phyloP scores from a whole-genome alignment of 2,113 vertebrate species.

The Eulemur rufifrons region DNA sequence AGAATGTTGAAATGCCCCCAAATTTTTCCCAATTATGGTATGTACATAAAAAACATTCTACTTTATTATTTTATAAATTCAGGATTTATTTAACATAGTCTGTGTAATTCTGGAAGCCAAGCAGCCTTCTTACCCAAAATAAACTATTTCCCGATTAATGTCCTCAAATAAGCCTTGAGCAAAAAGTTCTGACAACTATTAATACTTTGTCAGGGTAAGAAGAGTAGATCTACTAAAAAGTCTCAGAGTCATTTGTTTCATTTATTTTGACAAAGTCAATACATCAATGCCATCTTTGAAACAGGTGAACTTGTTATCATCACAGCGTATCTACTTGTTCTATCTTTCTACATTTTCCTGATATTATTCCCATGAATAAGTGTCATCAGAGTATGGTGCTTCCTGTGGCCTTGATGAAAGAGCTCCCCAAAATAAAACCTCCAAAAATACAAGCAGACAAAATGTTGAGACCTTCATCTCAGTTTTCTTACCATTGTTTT shows the following conservation, averaged over 20 bases:
- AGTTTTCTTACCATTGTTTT: neutral
- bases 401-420: neutral
- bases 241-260: neutral
- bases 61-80: neutral
- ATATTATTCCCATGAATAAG: neutral
- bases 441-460: neutral
- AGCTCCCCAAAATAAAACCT: neutral
- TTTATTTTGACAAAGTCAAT: neutral
- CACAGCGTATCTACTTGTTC: neutral
- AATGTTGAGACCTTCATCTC: neutral
- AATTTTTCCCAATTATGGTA: neutral
- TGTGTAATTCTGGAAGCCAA: neutral
- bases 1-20: neutral
- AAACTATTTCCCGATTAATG: neutral
- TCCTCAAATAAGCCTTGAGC: neutral
- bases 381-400: neutral
- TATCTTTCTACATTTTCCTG: neutral
- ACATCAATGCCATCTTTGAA: neutral
- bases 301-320: neutral
- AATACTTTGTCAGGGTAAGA: neutral
- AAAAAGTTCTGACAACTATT: neutral
- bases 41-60: neutral
- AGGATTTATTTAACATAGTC: neutral
- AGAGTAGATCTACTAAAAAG: neutral
- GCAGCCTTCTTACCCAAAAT: rapidly evolving